A percentile compares a stretch with the other conserved stretches of the same genome.
Evolutionary conservation across 2,113 vertebrate species (phyloP).

Genomic region (Chlamydotis undulata): DNA sequence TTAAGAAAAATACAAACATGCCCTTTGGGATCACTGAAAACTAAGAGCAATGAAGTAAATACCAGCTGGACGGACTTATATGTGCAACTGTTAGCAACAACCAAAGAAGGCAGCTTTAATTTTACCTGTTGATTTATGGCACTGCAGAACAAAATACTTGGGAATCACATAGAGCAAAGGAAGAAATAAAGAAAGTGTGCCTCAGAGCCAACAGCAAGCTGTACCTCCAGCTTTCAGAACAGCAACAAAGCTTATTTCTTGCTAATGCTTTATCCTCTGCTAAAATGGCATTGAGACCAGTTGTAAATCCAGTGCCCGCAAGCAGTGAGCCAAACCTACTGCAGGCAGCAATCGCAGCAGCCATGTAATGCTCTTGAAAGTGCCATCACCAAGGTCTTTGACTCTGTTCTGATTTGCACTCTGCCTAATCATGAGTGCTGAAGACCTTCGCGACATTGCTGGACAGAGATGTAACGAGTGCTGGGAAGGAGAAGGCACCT

Average conservation of each 20-base stretch:
- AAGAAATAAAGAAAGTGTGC: not conserved
- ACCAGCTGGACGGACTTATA: not conserved
- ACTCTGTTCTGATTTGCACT: not conserved
- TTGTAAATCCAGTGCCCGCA: not conserved
- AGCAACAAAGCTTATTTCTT: not conserved
- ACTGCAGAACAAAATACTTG: not conserved
- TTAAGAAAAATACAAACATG: not conserved
- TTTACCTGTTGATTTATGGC: not conserved
- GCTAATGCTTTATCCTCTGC: not conserved
- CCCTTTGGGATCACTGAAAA: not conserved
- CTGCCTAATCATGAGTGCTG: not conserved
- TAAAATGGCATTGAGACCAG: not conserved
- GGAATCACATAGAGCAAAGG: not conserved
- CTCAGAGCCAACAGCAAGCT: not conserved
- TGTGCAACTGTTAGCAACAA: not conserved
- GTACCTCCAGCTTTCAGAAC: not conserved
- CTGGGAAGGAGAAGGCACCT: not conserved
- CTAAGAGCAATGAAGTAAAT: not conserved
- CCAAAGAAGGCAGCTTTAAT: not conserved
- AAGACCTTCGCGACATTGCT: conserved; percentile 7
- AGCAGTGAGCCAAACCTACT: not conserved
- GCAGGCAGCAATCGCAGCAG: not conserved
- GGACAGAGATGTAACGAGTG: not conserved
- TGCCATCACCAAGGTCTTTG: not conserved
- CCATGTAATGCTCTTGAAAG: not conserved